Conservation (phyloP, 2,888 invertebrate species). For the Sesia bembeciformis region DNA sequence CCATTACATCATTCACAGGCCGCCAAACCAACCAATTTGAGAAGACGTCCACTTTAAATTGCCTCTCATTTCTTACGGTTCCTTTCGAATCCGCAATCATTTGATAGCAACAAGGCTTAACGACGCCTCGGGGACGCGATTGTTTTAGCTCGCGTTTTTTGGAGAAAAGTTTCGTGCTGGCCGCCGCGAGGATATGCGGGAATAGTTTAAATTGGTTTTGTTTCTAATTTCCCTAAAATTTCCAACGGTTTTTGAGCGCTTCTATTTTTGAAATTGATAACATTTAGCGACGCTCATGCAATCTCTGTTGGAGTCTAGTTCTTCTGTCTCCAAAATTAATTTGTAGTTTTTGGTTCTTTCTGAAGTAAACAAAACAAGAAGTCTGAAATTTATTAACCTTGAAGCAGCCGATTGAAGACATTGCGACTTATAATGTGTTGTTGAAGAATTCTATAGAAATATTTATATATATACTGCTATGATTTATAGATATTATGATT, state of each 20-base stretch:
- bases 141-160: conserved; percentile 12
- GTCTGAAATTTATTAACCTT: too few species aligned
- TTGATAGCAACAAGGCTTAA: conserved; percentile 13
- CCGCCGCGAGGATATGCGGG: conserved; percentile 11
- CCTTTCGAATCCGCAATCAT: conserved; percentile 19
- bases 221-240: conserved; percentile 14
- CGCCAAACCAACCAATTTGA: conserved; percentile 20
- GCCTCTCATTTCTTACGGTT: conserved; percentile 18
- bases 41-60: conserved; percentile 21
- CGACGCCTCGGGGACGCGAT: conserved; percentile 14
- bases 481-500: too few species aligned
- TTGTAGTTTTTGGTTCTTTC: too few species aligned
- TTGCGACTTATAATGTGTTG: too few species aligned
- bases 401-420: too few species aligned
- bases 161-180: conserved; percentile 10
- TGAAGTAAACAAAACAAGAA: too few species aligned
- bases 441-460: too few species aligned
- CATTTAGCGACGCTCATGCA: too few species aligned
- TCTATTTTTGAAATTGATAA: neutral
- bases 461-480: too few species aligned
- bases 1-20: conserved; percentile 27
- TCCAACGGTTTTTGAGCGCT: conserved; percentile 1
- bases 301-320: too few species aligned
- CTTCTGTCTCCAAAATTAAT: too few species aligned
- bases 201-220: conserved; percentile 21